Evolutionary conservation across 2,888 invertebrate genomes (phyloP), one percentile per base, ranked within the genome.

Genomic region (Oasisia sp.): DNA sequence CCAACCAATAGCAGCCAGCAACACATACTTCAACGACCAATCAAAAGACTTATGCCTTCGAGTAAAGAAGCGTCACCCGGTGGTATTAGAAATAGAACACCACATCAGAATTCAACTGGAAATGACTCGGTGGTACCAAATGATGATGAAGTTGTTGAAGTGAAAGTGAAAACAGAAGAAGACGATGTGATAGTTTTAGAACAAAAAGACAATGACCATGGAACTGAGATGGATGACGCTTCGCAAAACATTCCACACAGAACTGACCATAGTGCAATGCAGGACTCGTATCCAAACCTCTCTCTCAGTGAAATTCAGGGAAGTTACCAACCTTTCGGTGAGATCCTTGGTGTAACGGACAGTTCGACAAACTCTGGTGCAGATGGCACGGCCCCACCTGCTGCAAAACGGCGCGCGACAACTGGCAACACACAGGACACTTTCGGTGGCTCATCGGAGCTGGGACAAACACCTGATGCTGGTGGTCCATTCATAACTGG

Each of bases 21-120:
- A 74, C 74, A 74, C 74, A 74, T 74, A 74, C 74, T 74, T 74
- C 74, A 74, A 74, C 27, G 74, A n/a, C 74, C 74, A 74, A 74
- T 74, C 74, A 74, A 74, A 74, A 74, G 74, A 74, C 74, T 74
- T 27, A 74, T 74, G 74, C 74, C 74, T 74, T 19, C 74, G 3
- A 74, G n/a, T 27, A 74, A 74, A 74, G 74, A 74, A 74, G 74
- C 74, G 27, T 74, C 74, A 74, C 19, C 74, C 74, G 74, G 19
- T 74, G 74, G 19, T 74, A 27, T 74, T 74, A 74, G 74, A 74
- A 74, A 74, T n/a, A 19, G 74, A 27, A 27, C 74, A 27, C 5
- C 74, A 74, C 74, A 19, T 74, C 74, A 74, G 5, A 74, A 74
- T 74, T 74, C 74, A 7, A 74, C 27, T 74, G 74, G 74, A 74